Evolutionary conservation across 1,140 invertebrate genomes (phyloP), one percentile per base, ranked within the genome.

Genomic region (Drosophila rufa): DNA sequence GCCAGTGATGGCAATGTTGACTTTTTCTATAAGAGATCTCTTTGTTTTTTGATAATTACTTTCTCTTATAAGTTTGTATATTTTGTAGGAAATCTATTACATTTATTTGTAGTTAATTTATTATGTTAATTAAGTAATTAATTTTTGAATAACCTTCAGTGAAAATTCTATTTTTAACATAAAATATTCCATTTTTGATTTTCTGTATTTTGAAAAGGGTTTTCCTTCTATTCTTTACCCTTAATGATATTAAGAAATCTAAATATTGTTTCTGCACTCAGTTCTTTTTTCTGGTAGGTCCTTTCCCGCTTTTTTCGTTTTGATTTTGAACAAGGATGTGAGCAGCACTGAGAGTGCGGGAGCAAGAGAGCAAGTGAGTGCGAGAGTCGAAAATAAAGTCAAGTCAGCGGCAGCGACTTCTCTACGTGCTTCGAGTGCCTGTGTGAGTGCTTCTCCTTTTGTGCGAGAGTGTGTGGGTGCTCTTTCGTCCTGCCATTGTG

Each of bases 381-480:
- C 59, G 42, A 62, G 77, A 89, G 85, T 89, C 78, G 85, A 90
- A 90, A 90, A 89, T 90, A 89, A 90, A 90, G 86, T 90, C 85
- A 90, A 90, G 84, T 79, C 67, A 82, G 65, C 78, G 80, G 78
- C 66, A 56, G 74, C 74, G 75, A 78, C 75, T 78, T 79, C 59
- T 79, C 67, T 79, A 79, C 84, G 84, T 87, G 84, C 84, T 73
- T 91, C 82, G 69, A 90, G 85, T 85, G 84, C 73, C 68, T 45
- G 43, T 77, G 56, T 60, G 59, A 53, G 51, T 65, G 61, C 47
- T n/a, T 3, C 27, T 60, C 43, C 17, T 19, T n/a, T 30, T 79
- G 55, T 61, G 75, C 33, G 59, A 25, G 61, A 66, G 53, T 53
- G 47, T 70, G 48, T 67, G 45, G 40, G 53, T 82, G 79, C 79